A percentile compares a stretch with the other conserved stretches of the same genome.
Evolutionary conservation across 1,140 invertebrate species (phyloP).

Genomic region (Sinella curviseta): DNA sequence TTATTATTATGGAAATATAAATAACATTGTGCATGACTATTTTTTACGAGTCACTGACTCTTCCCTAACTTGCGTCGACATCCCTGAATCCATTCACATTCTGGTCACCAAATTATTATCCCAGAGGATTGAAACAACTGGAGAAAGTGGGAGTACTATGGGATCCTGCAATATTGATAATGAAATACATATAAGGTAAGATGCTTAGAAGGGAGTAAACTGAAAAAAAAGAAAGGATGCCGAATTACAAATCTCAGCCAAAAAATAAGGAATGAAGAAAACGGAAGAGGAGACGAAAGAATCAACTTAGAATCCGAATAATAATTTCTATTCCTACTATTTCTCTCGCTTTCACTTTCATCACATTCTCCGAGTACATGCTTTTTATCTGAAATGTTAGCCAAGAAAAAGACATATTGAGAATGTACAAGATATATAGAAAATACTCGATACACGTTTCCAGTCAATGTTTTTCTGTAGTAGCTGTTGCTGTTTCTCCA

Average conservation of each 20-base stretch:
- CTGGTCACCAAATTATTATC: not conserved
- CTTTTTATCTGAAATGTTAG: no score
- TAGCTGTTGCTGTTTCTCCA: no score
- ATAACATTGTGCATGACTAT: not conserved
- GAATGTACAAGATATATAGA: no score
- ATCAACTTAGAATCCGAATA: not conserved
- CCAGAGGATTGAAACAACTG: not conserved
- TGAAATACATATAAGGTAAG: not conserved
- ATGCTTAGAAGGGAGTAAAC: not conserved
- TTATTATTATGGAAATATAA: no score
- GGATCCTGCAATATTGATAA: no score
- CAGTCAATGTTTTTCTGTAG: no score
- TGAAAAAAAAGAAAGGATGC: not conserved
- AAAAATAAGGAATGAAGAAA: not conserved
- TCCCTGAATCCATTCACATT: not conserved
- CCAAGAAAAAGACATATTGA: no score
- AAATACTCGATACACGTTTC: no score
- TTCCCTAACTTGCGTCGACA: not conserved
- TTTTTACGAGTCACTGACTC: conserved; percentile 1
- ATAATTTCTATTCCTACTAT: not conserved
- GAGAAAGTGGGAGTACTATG: no score
- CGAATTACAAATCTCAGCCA: no score
- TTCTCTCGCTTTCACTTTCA: not conserved
- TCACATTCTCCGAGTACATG: no score
- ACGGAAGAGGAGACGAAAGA: not conserved